Evolutionary conservation across 2,888 invertebrate species (phyloP), one percentile per base, ranked within the genome.

Genomic region (Antheraea assamensis): DNA sequence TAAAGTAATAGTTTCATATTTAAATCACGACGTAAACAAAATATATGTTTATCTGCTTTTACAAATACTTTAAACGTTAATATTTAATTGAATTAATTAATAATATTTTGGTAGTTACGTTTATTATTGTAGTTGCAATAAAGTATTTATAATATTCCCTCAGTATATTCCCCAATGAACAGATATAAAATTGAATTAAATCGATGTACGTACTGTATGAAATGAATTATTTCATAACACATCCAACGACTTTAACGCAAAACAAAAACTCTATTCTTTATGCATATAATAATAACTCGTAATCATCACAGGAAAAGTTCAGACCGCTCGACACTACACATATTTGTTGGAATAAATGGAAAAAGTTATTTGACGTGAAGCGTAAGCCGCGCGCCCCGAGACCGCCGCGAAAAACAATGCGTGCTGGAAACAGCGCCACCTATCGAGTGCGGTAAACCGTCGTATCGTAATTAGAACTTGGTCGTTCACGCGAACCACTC

Each of bases 331-430:
- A 81, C 81, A 80, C 80, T 80, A 82, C 76, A 82, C 82, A 82
- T 83, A 82, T 84, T 87, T 87, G 84, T 84, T 81, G 79, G 73
- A 81, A 83, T 85, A 87, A 88, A 88, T 87, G 85, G 84, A 85
- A 82, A 87, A 89, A 89, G 82, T 89, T 88, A 71, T 73, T 73
- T 71, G 70, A 71, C 71, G 68, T 55, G 49, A 71, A 64, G 72
- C 74, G 75, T 74, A 47, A 70, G 61, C 74, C 75, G 76, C 76
- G 78, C 75, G 72, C 24, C 61, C 15, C n/a, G 55, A 13, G 55
- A 58, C 58, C 8, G 76, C n/a, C 78, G 75, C 78, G 78, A 84
- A 84, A 85, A 85, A 87, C 86, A 88, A 86, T 83, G 81, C 83
- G 79, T 79, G 78, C 77, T 80, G 78, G 79, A 79, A 78, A 78